Base-by-base conservation (phyloP, 2,113 vertebrate genomes). In the Ascaphus truei region DNA sequence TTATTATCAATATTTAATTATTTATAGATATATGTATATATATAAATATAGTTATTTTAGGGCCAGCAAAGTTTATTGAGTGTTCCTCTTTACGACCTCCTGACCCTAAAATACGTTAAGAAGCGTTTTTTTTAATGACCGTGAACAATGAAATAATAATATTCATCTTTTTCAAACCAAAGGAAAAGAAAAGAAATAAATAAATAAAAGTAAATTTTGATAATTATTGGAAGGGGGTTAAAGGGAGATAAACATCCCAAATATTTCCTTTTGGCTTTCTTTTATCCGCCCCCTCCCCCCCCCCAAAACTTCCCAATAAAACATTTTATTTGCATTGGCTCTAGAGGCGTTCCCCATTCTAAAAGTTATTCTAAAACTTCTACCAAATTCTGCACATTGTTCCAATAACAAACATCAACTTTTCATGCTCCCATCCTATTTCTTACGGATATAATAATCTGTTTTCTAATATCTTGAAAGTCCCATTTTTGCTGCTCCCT, bases 31-130 rank as follows among this genome's bases (percentile, higher is more conserved):
- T 20, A 45, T 34, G 45, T 56, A 10, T 23, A 43, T 29, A 41
- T 22, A 25, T 37, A 55, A 50, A 43, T 45, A 41, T 55, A 30
- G 1, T 60, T 52, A 8, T 60, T 60, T 51, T 6, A 60, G 67
- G 56, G n/a, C n/a, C 34, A 69, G 56, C 23, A 69, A 60, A 69
- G 34, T 56, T 60, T 69, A 69, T 29, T 60, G 45, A 60, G 56
- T 4, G 5, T 60, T 39, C n/a, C 37, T 60, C 45, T 39, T 39
- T 69, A 69, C 60, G 67, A 45, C 18, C 34, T 51, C 29, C 67
- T 61, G 67, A 39, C 57, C 55, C 56, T 52, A 41, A 69, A 69
- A 60, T n/a, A 7, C 15, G 11, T 18, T 11, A n/a, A 36, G 56
- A 58, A 60, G 29, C 10, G 18, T 8, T 1, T 8, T 1, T 4